These are phyloP conservation scores for Camelus dromedarius DNA, from an alignment of 2,113 vertebrate species.

Conservation along the genomic window DNA sequence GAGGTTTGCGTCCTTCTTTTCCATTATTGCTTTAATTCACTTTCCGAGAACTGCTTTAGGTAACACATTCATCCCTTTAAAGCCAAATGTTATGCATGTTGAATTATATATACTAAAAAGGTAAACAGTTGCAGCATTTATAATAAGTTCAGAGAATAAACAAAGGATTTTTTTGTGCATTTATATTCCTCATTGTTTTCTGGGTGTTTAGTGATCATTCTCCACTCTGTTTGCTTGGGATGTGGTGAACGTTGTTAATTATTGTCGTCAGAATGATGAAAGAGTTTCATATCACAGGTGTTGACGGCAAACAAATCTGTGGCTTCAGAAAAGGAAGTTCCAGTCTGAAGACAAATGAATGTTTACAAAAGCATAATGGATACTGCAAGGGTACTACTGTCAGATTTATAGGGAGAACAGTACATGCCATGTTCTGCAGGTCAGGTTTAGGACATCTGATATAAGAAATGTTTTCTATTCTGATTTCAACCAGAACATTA, in stretches of 20 bases:
- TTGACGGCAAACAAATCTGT: slow-evolving; percentile 50
- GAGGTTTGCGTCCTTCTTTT: background rate
- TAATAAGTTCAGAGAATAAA: slow-evolving; percentile 53
- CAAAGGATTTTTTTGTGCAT: slow-evolving; percentile 12
- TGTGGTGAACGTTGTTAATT: slow-evolving; percentile 58
- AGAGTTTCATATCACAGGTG: slow-evolving; percentile 69
- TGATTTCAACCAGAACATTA: background rate
- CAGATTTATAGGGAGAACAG: background rate
- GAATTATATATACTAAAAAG: slow-evolving; percentile 15
- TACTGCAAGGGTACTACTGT: background rate
- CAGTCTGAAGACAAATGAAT: slow-evolving; percentile 62
- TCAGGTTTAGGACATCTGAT: background rate
- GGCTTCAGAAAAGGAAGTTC: slow-evolving; percentile 63
- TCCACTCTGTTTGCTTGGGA: background rate
- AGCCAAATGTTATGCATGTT: background rate
- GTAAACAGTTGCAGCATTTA: background rate
- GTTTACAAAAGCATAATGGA: slow-evolving; percentile 47
- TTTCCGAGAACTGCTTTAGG: background rate
- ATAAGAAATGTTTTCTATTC: slow-evolving; percentile 13
- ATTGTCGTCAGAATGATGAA: slow-evolving; percentile 45
- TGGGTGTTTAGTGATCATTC: slow-evolving; percentile 7
- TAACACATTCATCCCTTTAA: slow-evolving; percentile 39
- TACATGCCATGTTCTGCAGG: background rate
- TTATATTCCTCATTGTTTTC: slow-evolving; percentile 51
- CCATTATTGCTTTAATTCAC: background rate